phyloP scores from a whole-genome alignment of 2,113 vertebrate species.

The Corvus moneduloides region DNA sequence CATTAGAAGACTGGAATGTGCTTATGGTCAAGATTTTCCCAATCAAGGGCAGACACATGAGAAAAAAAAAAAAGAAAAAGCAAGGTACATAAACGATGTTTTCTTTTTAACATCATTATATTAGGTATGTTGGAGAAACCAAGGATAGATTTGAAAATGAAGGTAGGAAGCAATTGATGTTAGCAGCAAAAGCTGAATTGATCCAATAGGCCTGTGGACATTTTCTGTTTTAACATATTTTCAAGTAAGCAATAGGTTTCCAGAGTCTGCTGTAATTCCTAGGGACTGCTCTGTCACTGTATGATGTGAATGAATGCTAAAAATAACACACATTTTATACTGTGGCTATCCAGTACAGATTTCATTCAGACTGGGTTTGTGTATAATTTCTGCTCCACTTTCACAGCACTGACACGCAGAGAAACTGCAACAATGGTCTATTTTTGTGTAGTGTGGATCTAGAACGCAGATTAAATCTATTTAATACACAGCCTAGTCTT shows the following conservation, averaged over 20 bases:
- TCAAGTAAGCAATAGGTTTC: not conserved
- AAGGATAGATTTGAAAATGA: not conserved
- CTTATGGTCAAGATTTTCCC: not conserved
- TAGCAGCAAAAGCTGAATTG: not conserved
- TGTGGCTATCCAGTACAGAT: not conserved
- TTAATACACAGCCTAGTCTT: not conserved
- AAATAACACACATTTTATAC: not conserved
- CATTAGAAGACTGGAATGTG: not conserved
- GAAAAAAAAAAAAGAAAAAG: not conserved
- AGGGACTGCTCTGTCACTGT: not conserved
- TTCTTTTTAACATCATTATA: not conserved
- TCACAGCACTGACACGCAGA: not conserved
- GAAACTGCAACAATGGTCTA: not conserved
- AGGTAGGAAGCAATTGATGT: not conserved
- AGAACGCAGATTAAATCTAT: not conserved
- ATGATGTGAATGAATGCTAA: not conserved
- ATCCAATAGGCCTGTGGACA: not conserved
- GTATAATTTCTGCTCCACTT: not conserved
- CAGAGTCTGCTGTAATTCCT: not conserved
- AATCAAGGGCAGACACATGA: not conserved
- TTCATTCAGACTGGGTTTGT: not conserved
- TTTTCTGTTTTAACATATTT: not conserved
- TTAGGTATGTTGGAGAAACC: not conserved
- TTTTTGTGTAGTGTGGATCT: not conserved
- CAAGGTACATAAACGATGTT: not conserved